Percentiles rank a stretch among this genome's conserved stretches.
Evolutionary conservation across 1,140 invertebrate species (phyloP).

Genomic region (Macrocentrus cingulum): DNA sequence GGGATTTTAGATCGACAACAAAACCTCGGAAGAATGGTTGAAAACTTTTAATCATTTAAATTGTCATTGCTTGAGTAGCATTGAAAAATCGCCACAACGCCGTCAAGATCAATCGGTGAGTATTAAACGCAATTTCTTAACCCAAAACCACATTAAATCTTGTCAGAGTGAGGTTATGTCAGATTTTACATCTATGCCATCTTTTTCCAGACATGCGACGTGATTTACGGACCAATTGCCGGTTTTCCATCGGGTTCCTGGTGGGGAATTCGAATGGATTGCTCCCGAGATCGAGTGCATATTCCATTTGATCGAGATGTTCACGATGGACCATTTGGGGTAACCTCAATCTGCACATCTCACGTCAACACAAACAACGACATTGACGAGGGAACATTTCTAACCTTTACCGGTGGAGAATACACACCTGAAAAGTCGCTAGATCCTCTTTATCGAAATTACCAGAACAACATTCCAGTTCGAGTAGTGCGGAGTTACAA

Average conservation of each 20-base stretch:
- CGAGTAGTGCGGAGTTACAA: conserved; percentile 49
- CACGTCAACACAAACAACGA: conserved; percentile 38
- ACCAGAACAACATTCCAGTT: conserved; percentile 46
- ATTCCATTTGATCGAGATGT: conserved; percentile 44
- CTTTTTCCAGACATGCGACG: conserved; percentile 32
- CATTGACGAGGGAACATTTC: conserved; percentile 44
- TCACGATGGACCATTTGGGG: conserved; percentile 49
- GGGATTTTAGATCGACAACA: conserved; percentile 40
- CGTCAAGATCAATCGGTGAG: conserved; percentile 19
- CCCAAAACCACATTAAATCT: neutral
- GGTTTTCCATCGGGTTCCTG: conserved; percentile 46
- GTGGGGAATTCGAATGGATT: conserved; percentile 57
- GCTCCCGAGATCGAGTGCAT: conserved; percentile 47
- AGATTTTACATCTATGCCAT: neutral
- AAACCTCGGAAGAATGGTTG: conserved; percentile 36
- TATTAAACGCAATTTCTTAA: conserved; percentile 1
- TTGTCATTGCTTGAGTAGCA: neutral
- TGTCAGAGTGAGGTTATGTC: conserved; percentile 17
- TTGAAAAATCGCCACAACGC: neutral
- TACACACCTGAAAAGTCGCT: conserved; percentile 22
- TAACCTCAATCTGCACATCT: conserved; percentile 47
- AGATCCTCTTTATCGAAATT: conserved; percentile 45
- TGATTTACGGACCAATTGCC: conserved; percentile 45
- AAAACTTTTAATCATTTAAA: conserved; percentile 48
- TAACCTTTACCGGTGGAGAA: conserved; percentile 49